A percentile compares a stretch with the other conserved stretches of the same genome.
Conservation (phyloP, 1,140 invertebrate species). For the Oscheius sp. region DNA sequence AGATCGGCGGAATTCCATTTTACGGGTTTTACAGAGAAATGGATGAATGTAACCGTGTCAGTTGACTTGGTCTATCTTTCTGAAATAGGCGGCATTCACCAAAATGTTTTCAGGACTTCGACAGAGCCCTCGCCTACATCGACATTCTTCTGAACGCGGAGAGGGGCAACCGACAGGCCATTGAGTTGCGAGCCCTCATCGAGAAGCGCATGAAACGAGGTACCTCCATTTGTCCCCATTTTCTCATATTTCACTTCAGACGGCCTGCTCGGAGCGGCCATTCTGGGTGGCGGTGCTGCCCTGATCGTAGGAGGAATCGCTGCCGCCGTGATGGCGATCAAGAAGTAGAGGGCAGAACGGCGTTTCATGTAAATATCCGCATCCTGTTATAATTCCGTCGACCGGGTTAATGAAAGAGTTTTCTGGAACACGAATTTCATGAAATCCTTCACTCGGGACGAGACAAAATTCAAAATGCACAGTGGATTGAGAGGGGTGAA, state of each 20-base stretch:
- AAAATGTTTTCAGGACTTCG: constrained; percentile 72
- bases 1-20: not conserved
- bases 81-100: no score
- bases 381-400: no score
- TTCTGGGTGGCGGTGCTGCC: constrained; percentile 75
- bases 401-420: not conserved
- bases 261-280: constrained; percentile 79
- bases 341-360: no score
- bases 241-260: constrained; percentile 65
- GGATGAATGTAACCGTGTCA: constrained; percentile 61
- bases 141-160: constrained; percentile 80
- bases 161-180: constrained; percentile 84
- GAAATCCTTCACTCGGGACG: no score
- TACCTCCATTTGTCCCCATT: constrained; percentile 55
- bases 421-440: no score
- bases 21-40: constrained; percentile 54
- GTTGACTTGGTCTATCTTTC: not conserved
- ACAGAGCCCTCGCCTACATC: constrained; percentile 77
- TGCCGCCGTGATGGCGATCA: constrained; percentile 25
- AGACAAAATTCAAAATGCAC: no score
- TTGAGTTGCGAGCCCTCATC: constrained; percentile 75
- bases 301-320: constrained; percentile 77
- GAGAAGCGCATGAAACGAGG: constrained; percentile 82
- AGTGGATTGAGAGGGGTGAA: no score
- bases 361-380: no score